phyloP scores from a whole-genome alignment of 1,140 invertebrate species.

The Bursaphelenchus mucronatus region DNA sequence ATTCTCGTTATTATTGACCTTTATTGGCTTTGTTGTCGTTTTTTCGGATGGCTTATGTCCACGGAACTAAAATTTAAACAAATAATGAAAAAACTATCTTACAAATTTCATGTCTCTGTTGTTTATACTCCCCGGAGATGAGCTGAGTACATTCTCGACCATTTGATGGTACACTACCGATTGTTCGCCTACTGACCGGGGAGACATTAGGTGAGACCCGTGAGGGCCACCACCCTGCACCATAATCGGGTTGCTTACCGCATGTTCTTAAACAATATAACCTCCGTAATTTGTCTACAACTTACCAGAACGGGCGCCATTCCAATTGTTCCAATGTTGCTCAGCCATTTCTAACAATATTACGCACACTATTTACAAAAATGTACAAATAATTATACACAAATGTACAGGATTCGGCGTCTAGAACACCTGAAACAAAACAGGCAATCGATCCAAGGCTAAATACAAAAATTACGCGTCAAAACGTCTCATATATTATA shows the following conservation, averaged over 20 bases:
- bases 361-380: neutral
- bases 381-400: constrained; percentile 8
- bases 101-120: constrained; percentile 42
- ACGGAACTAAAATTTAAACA: constrained; percentile 26
- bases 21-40: constrained; percentile 18
- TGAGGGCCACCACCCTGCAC: constrained; percentile 35
- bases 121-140: constrained; percentile 47
- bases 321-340: constrained; percentile 17
- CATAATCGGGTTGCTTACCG: constrained; percentile 53
- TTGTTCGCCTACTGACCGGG: constrained; percentile 48
- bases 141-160: constrained; percentile 52
- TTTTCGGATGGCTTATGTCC: constrained; percentile 7
- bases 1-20: constrained; percentile 23
- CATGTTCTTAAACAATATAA: constrained; percentile 51
- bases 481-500: too few species aligned
- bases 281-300: neutral
- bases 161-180: constrained; percentile 44
- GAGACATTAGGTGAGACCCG: constrained; percentile 28
- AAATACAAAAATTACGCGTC: too few species aligned
- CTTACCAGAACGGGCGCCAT: neutral
- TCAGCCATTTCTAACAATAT: constrained; percentile 16
- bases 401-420: constrained; percentile 8
- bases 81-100: constrained; percentile 18
- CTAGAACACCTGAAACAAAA: too few species aligned
- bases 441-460: too few species aligned